Evolutionary conservation across 2,888 invertebrate genomes (phyloP), one percentile per base, ranked within the genome.

Genomic region (Calameuta pallipes): DNA sequence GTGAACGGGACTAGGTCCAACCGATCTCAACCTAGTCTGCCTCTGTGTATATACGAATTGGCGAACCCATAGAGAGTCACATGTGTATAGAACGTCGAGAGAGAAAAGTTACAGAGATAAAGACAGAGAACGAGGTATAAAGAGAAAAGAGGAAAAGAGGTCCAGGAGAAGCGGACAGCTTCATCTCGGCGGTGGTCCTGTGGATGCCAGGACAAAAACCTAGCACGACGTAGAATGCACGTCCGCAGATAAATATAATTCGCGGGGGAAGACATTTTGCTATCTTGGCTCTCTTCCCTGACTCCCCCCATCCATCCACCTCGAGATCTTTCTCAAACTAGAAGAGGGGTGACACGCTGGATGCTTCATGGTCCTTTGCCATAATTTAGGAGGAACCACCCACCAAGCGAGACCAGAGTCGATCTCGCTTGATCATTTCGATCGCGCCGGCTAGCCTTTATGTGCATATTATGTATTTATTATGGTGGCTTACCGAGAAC

Each of bases 401-500:
- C 88, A 88, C 88, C 82, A 87, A 84, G 87, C 78, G 75, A 33
- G 74, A 79, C 41, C 68, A 77, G 82, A 83, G 83, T 82, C 83
- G 86, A 86, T 86, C 85, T 88, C 85, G 87, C 87, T 87, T 88
- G 89, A 90, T 90, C 88, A 90, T 90, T 90, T 90, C 85, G 89
- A 90, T 90, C 89, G 89, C 90, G 89, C 89, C 88, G 89, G 86
- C 85, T 85, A 83, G 85, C 89, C 89, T 90, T 91, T 90, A 91
- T 91, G 90, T 90, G 89, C 90, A 91, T 91, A 91, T 90, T 91
- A 91, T 90, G 90, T 90, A 91, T 91, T 91, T 91, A 91, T 91
- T 91, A 91, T 88, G 88, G 88, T 85, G 83, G 86, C 82, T 78
- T 87, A 90, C 90, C 91, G 86, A 83, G 85, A 90, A 91, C 90